These are phyloP conservation scores for Enteromius afrohamiltoni DNA, from an alignment of 2,797 vertebrate species.

Conservation along the genomic window DNA sequence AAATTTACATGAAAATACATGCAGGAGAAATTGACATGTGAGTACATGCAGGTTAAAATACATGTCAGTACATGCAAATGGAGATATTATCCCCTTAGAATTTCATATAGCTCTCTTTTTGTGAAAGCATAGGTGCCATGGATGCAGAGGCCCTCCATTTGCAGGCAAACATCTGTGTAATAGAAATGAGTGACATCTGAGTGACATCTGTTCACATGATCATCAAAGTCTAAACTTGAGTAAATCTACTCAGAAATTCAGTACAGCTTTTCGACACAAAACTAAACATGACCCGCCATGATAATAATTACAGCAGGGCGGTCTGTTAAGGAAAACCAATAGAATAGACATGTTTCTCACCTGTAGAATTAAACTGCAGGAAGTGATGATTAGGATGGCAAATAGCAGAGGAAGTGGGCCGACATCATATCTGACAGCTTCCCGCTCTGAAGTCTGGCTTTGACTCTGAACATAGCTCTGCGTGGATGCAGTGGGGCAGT, in stretches of 20 bases:
- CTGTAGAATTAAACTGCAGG: conserved; percentile 53
- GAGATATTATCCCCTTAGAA: conserved; percentile 45
- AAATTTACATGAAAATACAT: conserved; percentile 3
- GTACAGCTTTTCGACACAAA: neutral
- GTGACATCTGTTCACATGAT: neutral
- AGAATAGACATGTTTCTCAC: conserved; percentile 34
- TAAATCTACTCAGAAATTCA: neutral
- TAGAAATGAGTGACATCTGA: conserved; percentile 32
- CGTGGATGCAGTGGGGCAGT: conserved; percentile 33
- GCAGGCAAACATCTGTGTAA: conserved; percentile 46
- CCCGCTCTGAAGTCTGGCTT: conserved; percentile 29
- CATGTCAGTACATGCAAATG: conserved; percentile 30
- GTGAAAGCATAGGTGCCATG: conserved; percentile 46
- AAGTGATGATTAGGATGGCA: conserved; percentile 57
- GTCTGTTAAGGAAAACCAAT: neutral
- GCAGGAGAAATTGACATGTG: conserved; percentile 13
- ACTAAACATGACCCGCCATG: neutral
- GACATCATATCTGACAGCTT: neutral
- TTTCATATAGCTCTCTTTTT: conserved; percentile 54
- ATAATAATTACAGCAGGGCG: neutral
- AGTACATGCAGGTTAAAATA: conserved; percentile 23
- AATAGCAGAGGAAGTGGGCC: conserved; percentile 51
- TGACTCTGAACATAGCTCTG: conserved; percentile 36
- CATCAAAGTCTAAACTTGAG: neutral
- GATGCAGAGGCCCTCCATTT: conserved; percentile 20